phyloP scores from a whole-genome alignment of 2,888 invertebrate genomes.

The Polyommatus icarus region DNA sequence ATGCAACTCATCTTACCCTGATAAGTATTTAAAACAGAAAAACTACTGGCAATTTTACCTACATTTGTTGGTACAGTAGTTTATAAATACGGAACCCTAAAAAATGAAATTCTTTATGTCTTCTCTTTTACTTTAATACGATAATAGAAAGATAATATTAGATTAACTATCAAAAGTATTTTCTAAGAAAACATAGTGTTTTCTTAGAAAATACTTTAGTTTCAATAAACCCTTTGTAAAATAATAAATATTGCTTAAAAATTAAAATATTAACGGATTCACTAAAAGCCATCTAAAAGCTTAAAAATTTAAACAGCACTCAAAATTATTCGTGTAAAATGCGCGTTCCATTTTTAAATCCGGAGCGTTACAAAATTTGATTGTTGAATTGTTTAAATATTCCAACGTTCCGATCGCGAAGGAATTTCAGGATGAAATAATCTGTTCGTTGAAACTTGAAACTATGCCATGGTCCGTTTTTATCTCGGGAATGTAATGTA shows the following conservation, averaged over 20 bases:
- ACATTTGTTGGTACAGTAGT: no score
- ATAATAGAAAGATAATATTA: no score
- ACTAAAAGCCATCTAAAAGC: conserved; percentile 5
- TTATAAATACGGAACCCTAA: no score
- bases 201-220: no score
- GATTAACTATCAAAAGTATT: no score
- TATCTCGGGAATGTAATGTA: not conserved
- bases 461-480: not conserved
- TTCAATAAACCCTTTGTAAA: not conserved
- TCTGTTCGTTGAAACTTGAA: not conserved
- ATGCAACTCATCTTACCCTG: no score
- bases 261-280: not conserved
- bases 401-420: not conserved
- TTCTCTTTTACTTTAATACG: no score
- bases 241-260: not conserved
- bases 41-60: no score
- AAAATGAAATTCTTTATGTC: no score
- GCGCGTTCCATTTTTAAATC: conserved; percentile 2
- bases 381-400: conserved; percentile 14
- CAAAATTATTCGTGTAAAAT: not conserved
- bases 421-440: not conserved
- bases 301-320: not conserved
- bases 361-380: not conserved
- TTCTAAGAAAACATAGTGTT: no score
- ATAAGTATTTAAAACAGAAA: no score